Evolutionary conservation across 1,140 invertebrate genomes (phyloP), one percentile per base, ranked within the genome.

Genomic region (Caerostris darwini): DNA sequence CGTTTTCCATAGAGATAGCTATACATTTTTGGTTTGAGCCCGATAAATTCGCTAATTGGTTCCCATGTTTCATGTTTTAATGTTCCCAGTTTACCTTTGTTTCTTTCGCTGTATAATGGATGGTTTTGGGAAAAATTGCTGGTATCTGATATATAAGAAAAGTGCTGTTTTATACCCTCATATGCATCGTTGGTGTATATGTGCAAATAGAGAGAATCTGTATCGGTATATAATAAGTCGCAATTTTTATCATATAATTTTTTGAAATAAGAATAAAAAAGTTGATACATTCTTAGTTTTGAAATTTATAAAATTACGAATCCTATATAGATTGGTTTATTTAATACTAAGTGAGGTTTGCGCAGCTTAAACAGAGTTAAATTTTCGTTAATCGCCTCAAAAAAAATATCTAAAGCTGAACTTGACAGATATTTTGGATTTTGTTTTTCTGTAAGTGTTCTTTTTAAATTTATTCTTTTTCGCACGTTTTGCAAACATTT

Each of bases 401-500:
- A n/a, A n/a, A n/a, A n/a, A n/a, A n/a, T n/a, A n/a, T 91, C 95
- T 95, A 19, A 95, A 93, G 61, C 64, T 94, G n/a, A 69, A 85
- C 89, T 95, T 95, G n/a, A n/a, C n/a, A n/a, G n/a, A n/a, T 94
- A 96, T 95, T 94, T 96, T 96, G 95, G 96, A 95, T 7, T 95
- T 95, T 95, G 95, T 95, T 34, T 95, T 94, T 64, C 93, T 54
- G 95, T 94, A 95, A 95, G 90, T 50, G 95, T 95, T 86, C 95
- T 95, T 91, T 95, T 94, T 82, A 96, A 69, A 69, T 69, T 69
- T 69, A 95, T 95, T 94, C 95, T 94, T 92, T 96, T 96, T 91
- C 95, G 95, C n/a, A 96, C 95, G 95, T 96, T 96, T 95, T 96
- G 96, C 95, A 96, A 96, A 0, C 96, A 96, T 96, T 96, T 96